A percentile compares a stretch with the other conserved stretches of the same genome.
Conservation (phyloP, 2,113 vertebrate species). For the Falco punctatus region DNA sequence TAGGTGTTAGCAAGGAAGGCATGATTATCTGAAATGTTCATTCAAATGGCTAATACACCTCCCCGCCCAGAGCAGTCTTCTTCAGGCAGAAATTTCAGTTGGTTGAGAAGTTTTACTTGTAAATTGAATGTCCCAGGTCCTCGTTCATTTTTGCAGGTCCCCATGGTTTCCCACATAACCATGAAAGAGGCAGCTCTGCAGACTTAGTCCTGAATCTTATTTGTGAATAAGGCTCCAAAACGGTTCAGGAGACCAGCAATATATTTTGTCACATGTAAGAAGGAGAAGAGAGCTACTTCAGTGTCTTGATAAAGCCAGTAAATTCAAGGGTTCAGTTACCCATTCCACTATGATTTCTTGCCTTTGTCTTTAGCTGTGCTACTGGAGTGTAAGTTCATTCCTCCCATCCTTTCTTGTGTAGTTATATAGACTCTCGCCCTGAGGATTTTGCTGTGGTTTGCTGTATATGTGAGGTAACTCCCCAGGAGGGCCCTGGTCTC, state of each 20-base stretch:
- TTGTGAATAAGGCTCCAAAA: not conserved
- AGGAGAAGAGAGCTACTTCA: not conserved
- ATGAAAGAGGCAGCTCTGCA: not conserved
- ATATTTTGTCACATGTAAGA: not conserved
- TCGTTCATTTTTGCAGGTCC: not conserved
- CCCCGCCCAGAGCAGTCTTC: not conserved
- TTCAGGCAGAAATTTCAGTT: not conserved
- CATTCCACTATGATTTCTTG: not conserved
- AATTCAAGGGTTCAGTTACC: not conserved
- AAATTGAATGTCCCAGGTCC: not conserved
- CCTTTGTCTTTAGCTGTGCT: not conserved
- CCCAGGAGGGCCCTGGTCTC: not conserved
- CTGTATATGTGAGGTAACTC: not conserved
- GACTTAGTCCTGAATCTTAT: not conserved
- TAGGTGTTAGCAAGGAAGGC: not conserved
- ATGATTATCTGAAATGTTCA: not conserved
- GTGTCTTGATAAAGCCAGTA: not conserved
- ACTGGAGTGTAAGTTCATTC: not conserved
- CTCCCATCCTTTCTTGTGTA: not conserved
- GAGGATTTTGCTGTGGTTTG: not conserved
- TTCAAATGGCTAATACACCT: not conserved
- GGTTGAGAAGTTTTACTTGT: not conserved
- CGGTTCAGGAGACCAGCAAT: not conserved
- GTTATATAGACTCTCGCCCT: not conserved
- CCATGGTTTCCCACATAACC: not conserved